phyloP scores from a whole-genome alignment of 2,888 invertebrate genomes.

The Geophilus truncorum region DNA sequence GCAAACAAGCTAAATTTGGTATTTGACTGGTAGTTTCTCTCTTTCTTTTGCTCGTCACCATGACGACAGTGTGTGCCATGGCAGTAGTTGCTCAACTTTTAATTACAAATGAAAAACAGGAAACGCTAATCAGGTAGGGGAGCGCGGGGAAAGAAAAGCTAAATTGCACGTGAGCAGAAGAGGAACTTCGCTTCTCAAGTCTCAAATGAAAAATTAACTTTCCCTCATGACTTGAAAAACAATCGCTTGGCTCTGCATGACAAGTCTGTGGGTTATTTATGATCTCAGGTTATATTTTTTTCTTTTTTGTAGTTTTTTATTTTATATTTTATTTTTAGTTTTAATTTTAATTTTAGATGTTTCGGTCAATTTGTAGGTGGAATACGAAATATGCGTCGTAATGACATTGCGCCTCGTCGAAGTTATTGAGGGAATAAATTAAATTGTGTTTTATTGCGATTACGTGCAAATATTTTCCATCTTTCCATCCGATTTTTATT shows the following conservation, averaged over 20 bases:
- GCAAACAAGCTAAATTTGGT: too few species aligned
- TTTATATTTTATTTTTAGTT: not conserved
- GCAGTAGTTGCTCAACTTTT: conserved; percentile 7
- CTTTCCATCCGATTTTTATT: too few species aligned
- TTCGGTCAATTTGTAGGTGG: not conserved
- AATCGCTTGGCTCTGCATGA: not conserved
- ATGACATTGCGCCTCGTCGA: not conserved
- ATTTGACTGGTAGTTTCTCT: not conserved
- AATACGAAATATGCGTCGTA: not conserved
- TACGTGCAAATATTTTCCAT: conserved; percentile 8
- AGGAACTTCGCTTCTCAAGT: not conserved
- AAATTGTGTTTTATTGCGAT: not conserved
- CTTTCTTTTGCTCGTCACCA: not conserved
- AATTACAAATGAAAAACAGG: conserved; percentile 1
- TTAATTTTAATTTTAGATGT: not conserved
- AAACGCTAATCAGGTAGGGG: conserved; percentile 8
- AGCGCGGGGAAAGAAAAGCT: not conserved
- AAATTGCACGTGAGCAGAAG: not conserved
- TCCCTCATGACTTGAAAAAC: not conserved
- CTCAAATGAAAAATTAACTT: conserved; percentile 18
- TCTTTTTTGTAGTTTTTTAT: not conserved
- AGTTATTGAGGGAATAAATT: not conserved
- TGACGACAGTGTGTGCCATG: not conserved
- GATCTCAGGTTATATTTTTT: not conserved
- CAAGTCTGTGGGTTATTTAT: not conserved